phyloP scores from a whole-genome alignment of 2,113 vertebrate genomes.

The Rafetus swinhoei region DNA sequence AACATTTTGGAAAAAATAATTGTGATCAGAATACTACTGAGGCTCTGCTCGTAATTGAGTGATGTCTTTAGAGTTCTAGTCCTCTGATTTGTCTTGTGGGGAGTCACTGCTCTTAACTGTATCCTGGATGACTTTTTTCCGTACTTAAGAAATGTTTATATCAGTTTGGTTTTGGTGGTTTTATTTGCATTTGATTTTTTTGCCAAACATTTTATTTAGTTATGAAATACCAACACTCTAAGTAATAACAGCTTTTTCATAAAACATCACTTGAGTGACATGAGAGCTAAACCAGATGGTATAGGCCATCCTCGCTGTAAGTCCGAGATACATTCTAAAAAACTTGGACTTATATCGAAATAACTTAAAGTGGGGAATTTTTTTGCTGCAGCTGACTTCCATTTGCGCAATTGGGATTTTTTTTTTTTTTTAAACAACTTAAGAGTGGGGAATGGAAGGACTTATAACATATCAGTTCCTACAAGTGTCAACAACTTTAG shows the following conservation, averaged over 20 bases:
- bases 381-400: too few species aligned
- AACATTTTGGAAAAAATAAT: background rate
- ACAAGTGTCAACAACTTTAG: too few species aligned
- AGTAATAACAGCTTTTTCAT: background rate
- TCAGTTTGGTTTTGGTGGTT: background rate
- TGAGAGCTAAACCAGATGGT: background rate
- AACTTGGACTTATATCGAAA: too few species aligned
- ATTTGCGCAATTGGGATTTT: too few species aligned
- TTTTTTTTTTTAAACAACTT: too few species aligned
- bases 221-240: background rate
- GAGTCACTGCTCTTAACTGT: background rate
- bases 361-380: too few species aligned
- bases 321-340: too few species aligned
- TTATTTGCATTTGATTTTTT: background rate
- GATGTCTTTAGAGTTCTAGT: background rate
- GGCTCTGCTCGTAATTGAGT: background rate
- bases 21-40: background rate
- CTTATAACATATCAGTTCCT: too few species aligned
- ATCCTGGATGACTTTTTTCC: background rate
- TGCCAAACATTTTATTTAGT: background rate
- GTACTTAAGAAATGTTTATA: background rate
- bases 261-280: background rate
- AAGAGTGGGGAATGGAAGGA: too few species aligned
- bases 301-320: too few species aligned
- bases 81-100: background rate